phyloP scores from a whole-genome alignment of 2,888 invertebrate genomes.

The Heliconius charithonia region DNA sequence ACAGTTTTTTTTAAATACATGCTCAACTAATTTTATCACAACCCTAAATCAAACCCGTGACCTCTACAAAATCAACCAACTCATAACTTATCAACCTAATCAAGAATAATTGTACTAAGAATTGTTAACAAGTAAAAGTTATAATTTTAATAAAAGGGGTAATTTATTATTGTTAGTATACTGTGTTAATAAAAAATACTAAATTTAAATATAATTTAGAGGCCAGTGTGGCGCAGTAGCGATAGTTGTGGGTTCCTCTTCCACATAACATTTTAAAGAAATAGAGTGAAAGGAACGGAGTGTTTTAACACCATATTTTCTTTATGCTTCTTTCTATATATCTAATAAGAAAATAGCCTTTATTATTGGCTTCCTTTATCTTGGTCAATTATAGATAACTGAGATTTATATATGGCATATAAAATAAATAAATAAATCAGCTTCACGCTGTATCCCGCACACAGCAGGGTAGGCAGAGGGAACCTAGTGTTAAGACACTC shows the following conservation, averaged over 20 bases:
- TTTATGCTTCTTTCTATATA: too few species aligned
- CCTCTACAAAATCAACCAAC: background rate
- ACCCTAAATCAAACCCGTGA: conserved; percentile 20
- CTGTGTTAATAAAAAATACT: background rate
- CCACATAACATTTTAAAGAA: background rate
- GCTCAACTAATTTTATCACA: conserved; percentile 13
- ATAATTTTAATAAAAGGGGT: background rate
- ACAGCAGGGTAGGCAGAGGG: too few species aligned
- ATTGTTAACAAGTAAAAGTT: conserved; percentile 18
- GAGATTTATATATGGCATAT: too few species aligned
- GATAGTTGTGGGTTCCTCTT: background rate
- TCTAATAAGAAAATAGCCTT: background rate
- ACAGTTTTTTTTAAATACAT: background rate
- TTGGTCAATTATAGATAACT: too few species aligned
- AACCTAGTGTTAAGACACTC: too few species aligned
- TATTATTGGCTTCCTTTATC: too few species aligned
- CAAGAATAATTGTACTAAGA: conserved; percentile 20
- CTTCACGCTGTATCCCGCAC: too few species aligned
- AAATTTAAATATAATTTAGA: background rate
- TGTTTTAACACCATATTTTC: background rate
- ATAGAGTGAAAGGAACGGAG: background rate
- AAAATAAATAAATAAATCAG: too few species aligned
- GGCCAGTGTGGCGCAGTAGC: background rate
- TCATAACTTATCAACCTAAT: conserved; percentile 10
- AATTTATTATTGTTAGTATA: background rate